A percentile compares a stretch with the other conserved stretches of the same genome.
phyloP scores from a whole-genome alignment of 2,888 invertebrate genomes.

The Heliconius erato region DNA sequence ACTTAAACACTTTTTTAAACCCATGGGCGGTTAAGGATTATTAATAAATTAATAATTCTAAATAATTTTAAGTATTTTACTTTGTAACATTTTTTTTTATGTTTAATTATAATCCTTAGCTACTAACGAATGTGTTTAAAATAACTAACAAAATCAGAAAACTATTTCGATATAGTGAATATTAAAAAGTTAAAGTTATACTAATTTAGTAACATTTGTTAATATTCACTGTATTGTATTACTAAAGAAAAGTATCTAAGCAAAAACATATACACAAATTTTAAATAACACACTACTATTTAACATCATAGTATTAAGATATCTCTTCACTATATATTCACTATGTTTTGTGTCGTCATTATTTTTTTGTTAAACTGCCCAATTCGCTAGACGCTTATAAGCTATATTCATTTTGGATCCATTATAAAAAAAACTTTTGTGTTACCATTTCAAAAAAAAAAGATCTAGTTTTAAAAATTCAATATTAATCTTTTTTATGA shows the following conservation, averaged over 20 bases:
- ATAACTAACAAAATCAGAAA: slow-evolving; percentile 10
- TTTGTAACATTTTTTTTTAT: not conserved
- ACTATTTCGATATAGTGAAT: slow-evolving; percentile 4
- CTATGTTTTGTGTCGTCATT: slow-evolving; percentile 32
- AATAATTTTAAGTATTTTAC: not conserved
- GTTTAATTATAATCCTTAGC: not conserved
- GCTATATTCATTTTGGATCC: slow-evolving; percentile 41
- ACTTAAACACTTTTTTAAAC: not conserved
- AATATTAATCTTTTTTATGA: not conserved
- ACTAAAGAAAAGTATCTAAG: not conserved
- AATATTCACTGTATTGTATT: slow-evolving; percentile 1
- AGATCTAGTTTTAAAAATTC: not conserved
- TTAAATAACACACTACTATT: slow-evolving; percentile 2
- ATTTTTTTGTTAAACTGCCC: slow-evolving; percentile 29
- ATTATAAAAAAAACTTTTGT: slow-evolving; percentile 41
- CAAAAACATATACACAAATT: slow-evolving; percentile 3
- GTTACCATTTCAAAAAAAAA: slow-evolving; percentile 36
- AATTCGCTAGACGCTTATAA: slow-evolving; percentile 45
- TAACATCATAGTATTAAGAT: not conserved
- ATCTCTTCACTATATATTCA: slow-evolving; percentile 1
- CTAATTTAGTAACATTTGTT: not conserved
- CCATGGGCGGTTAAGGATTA: slow-evolving; percentile 7
- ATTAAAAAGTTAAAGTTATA: not conserved
- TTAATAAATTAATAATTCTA: not conserved
- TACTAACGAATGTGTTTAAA: slow-evolving; percentile 7